Conservation (phyloP, 2,113 vertebrate genomes). For the Phalacrocorax aristotelis region DNA sequence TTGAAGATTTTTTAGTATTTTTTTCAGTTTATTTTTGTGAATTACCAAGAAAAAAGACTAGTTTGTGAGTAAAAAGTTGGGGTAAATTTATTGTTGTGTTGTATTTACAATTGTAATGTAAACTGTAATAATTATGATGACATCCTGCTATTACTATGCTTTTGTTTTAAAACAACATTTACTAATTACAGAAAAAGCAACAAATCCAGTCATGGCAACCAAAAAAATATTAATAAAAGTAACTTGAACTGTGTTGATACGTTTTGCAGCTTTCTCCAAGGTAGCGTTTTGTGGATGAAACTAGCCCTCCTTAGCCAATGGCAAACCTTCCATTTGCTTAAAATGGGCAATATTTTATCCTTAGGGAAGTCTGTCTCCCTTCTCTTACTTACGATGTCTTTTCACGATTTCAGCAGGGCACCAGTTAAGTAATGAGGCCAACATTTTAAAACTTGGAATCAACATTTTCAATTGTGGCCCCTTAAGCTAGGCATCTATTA, state of each 20-base stretch:
- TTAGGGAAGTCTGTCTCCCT: conserved; percentile 12
- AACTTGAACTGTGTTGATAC: neutral
- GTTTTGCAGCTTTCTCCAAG: conserved; percentile 10
- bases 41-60: neutral
- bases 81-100: neutral
- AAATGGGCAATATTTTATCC: conserved; percentile 29
- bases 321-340: conserved; percentile 25
- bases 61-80: neutral
- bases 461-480: conserved; percentile 27
- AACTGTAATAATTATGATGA: neutral
- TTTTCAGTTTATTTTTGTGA: neutral
- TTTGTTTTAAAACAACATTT: neutral
- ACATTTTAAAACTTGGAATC: conserved; percentile 27
- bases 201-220: neutral
- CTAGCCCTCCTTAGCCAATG: conserved; percentile 7
- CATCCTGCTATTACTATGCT: neutral
- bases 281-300: neutral
- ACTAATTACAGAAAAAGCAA: conserved; percentile 25
- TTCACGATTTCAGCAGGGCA: neutral
- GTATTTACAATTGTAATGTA: neutral
- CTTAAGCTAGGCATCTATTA: conserved; percentile 19
- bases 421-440: conserved; percentile 8
- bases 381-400: conserved; percentile 31
- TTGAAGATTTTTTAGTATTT: neutral
- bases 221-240: neutral